Base-by-base conservation (phyloP, 2,113 vertebrate genomes). In the Halcyon senegalensis region DNA sequence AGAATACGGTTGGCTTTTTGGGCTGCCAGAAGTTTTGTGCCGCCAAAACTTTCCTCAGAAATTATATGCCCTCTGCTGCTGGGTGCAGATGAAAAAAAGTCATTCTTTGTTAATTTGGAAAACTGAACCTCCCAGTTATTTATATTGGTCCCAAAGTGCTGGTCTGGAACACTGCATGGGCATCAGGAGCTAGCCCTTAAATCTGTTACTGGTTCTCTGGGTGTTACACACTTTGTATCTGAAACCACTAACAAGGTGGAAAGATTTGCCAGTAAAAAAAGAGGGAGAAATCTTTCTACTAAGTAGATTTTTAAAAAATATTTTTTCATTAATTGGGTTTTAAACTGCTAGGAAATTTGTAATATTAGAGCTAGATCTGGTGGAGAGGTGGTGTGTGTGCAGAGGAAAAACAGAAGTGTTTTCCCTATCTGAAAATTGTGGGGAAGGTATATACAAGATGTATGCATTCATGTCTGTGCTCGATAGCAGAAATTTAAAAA, bases 101-200 rank as follows among this genome's bases (percentile, higher is more conserved):
- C 95, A 55, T 11, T 67, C 75, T 44, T 21, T 30, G 74, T 73
- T 87, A 55, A 66, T 87, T 41, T 87, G 90, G 78, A 85, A 94
- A 92, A 80, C 75, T 59, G 92, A 91, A 62, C 79, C 30, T 93
- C 63, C 28, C n/a, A 23, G 85, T 87, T 81, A 66, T 28, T 87
- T 81, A 66, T 28, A 89, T 63, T 79, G 82, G 44, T 96, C 87
- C 79, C 88, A 67, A 80, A 86, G 90, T 59, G 44, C 60, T 91
- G 58, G 43, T 94, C 51, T 74, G 59, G 90, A 95, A 62, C 0
- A 1, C 67, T 62, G 78, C 78, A 50, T 8, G 6, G 63, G 55
- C 59, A 56, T 80, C 67, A 39, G 70, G 64, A 72, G 28, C 85
- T 80, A 39, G 74, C 58, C 87, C 67, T 94, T 91, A 88, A 94